phyloP scores from a whole-genome alignment of 1,140 invertebrate genomes.

The Pristionchus pacificus region DNA sequence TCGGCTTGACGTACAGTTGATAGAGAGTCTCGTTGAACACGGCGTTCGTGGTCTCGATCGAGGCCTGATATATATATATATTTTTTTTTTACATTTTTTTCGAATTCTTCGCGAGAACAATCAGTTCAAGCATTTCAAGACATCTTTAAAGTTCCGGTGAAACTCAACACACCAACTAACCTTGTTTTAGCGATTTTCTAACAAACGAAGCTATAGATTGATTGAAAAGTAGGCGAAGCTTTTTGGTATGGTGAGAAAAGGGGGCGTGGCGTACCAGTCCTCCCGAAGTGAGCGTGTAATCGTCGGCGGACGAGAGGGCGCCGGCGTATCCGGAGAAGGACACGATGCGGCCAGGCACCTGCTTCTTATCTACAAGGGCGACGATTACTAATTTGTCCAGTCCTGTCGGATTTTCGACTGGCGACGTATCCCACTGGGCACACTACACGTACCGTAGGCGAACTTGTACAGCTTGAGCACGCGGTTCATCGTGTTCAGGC shows the following conservation, averaged over 20 bases:
- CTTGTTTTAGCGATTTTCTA: too few relatives aligned
- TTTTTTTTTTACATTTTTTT: neutral
- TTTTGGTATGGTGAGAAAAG: too few relatives aligned
- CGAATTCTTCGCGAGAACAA: neutral
- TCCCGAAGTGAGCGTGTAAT: slow-evolving; percentile 73
- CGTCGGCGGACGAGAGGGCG: slow-evolving; percentile 77
- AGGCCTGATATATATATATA: slow-evolving; percentile 39
- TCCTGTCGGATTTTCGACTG: too few relatives aligned
- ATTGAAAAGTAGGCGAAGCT: too few relatives aligned
- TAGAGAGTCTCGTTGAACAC: slow-evolving; percentile 69
- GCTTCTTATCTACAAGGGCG: slow-evolving; percentile 32
- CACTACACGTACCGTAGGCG: slow-evolving; percentile 42
- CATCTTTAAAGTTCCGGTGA: neutral
- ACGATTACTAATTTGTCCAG: neutral
- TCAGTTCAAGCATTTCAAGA: neutral
- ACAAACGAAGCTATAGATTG: neutral
- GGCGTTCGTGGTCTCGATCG: slow-evolving; percentile 72
- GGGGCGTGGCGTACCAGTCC: slow-evolving; percentile 67
- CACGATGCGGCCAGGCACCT: slow-evolving; percentile 66
- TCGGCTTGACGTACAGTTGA: slow-evolving; percentile 62
- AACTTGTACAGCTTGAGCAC: slow-evolving; percentile 57
- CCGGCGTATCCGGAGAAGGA: slow-evolving; percentile 84
- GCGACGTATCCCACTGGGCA: too few relatives aligned
- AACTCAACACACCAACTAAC: too few relatives aligned
- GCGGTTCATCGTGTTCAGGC: slow-evolving; percentile 54